Conservation (phyloP, 2,113 vertebrate genomes). For the Hymenochirus boettgeri region DNA sequence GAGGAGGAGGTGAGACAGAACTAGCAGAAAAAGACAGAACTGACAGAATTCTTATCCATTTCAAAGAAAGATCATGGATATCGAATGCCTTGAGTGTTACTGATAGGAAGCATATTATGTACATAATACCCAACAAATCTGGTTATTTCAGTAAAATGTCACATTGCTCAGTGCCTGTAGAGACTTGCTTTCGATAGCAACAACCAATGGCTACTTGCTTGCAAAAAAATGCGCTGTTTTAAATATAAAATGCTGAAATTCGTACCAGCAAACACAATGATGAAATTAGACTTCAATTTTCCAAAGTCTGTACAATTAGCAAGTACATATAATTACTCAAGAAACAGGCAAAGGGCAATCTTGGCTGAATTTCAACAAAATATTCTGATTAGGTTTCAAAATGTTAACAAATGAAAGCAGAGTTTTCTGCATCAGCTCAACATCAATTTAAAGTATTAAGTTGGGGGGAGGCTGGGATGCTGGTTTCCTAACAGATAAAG, state of each 20-base stretch:
- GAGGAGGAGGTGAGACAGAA: too few relatives aligned
- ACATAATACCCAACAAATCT: too few relatives aligned
- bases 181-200: background rate
- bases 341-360: constrained; percentile 7
- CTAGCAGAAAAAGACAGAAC: too few relatives aligned
- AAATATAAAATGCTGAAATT: background rate
- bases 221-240: background rate
- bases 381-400: constrained; percentile 1
- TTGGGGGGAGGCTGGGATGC: too few relatives aligned
- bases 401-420: background rate
- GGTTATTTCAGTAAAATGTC: background rate
- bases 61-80: too few relatives aligned
- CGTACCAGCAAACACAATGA: background rate
- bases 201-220: background rate
- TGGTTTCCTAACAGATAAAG: too few relatives aligned
- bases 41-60: too few relatives aligned
- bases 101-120: too few relatives aligned
- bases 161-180: background rate
- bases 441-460: too few relatives aligned
- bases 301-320: constrained; percentile 13
- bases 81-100: too few relatives aligned
- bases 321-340: constrained; percentile 5
- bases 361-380: constrained; percentile 18
- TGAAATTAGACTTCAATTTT: constrained; percentile 5
- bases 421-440: background rate